Evolutionary conservation across 2,113 vertebrate species (phyloP).

Genomic region (Boleophthalmus pectinirostris): DNA sequence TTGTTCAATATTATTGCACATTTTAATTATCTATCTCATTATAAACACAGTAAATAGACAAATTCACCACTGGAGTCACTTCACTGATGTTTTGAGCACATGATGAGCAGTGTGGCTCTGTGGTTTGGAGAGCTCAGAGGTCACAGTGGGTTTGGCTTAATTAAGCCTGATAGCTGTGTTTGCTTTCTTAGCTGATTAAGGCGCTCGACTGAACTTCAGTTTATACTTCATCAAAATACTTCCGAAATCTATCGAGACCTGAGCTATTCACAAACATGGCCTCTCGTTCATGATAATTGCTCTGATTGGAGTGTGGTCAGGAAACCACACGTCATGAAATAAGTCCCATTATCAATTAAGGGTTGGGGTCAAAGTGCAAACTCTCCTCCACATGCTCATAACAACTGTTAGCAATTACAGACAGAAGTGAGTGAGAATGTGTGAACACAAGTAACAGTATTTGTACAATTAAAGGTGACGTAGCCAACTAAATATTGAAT

Average conservation of each 20-base stretch:
- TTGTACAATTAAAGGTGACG: conserved; percentile 5
- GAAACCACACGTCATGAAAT: conserved; percentile 43
- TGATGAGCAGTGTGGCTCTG: conserved; percentile 51
- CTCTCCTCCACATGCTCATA: conserved; percentile 45
- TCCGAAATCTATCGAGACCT: conserved; percentile 65
- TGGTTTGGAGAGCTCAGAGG: conserved; percentile 60
- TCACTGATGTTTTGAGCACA: conserved; percentile 40
- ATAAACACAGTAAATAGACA: no score
- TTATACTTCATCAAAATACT: conserved; percentile 72
- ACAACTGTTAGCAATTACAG: conserved; percentile 44
- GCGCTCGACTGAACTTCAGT: conserved; percentile 65
- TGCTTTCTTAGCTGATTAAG: conserved; percentile 79
- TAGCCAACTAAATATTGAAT: no score
- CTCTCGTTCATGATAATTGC: conserved; percentile 48
- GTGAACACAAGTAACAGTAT: background rate
- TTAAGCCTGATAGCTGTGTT: conserved; percentile 74
- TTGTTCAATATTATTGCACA: no score
- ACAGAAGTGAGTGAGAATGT: conserved; percentile 2
- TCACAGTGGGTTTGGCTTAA: conserved; percentile 71
- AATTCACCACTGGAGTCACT: background rate
- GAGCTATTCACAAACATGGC: conserved; percentile 66
- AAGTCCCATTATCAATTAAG: conserved; percentile 28
- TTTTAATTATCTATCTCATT: no score
- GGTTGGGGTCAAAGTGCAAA: conserved; percentile 32
- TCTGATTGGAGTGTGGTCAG: conserved; percentile 52